Base-by-base conservation (phyloP, 2,113 vertebrate species). In the Mohoua ochrocephala region DNA sequence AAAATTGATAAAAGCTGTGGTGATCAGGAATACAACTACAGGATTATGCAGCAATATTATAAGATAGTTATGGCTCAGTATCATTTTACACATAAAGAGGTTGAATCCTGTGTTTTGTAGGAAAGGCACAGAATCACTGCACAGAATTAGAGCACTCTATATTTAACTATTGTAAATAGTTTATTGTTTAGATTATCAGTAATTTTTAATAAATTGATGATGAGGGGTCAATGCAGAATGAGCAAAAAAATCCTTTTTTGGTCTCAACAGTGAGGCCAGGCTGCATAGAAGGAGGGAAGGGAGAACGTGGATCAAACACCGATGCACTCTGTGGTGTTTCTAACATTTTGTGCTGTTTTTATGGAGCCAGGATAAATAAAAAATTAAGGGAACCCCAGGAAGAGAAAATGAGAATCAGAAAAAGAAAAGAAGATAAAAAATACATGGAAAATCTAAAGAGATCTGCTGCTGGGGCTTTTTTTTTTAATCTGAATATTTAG, bases 1-100 rank as follows among this genome's bases (percentile, higher is more conserved):
- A 84, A 93, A 95, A 83, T 3, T 50, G 79, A 91, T 78, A 92
- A 85, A 95, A 92, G 42, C 71, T 54, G 37, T 61, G 54, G 30
- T 57, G 45, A 77, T 90, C 86, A 84, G 45, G 50, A 33, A 39
- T 80, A 7, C 33, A 90, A 35, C 23, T 84, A 18, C 21, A 87
- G 53, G 45, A 52, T 64, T 84, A 71, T 11, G 37, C 7, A 71
- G 44, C n/a, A 21, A 56, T 71, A 30, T 57, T 85, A 68, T 44
- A 39, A 76, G n/a, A 57, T 35, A 74, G 41, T 64, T 90, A 80
- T 0, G 1, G 45, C 11, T 85, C 33, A n/a, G 42, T 77, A 70
- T 95, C 67, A 31, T 80, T 96, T 96, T 76, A 47, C 71, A 84
- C 30, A 89, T 49, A 73, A 89, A 87, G 50, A 57, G 7, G 3